Conservation (phyloP, 2,888 invertebrate genomes). For the Trachelus tabidus region DNA sequence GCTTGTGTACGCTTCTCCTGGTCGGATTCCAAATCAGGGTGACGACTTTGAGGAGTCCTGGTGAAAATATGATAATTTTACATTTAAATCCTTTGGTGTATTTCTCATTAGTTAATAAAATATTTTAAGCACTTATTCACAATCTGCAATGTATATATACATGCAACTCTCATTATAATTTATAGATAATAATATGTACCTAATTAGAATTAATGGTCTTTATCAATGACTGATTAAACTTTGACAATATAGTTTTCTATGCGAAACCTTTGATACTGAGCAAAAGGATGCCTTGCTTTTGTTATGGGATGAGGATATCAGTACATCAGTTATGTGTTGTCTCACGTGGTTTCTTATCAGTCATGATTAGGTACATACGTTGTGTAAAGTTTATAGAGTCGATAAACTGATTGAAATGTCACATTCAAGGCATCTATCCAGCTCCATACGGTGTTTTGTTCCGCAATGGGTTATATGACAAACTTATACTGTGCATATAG, state of each 20-base stretch:
- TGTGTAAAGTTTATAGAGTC: not conserved
- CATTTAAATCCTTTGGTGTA: not conserved
- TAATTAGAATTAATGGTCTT: not conserved
- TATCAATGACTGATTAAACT: not conserved
- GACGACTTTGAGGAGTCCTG: slow-evolving; percentile 36
- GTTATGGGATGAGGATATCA: not conserved
- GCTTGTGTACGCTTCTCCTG: slow-evolving; percentile 69
- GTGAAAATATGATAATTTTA: slow-evolving; percentile 20
- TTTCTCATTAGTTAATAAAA: not conserved
- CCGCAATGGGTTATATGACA: not conserved
- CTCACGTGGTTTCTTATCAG: slow-evolving; percentile 1
- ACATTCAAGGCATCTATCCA: not conserved
- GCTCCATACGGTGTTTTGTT: not conserved
- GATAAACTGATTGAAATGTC: slow-evolving; percentile 3
- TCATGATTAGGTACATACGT: slow-evolving; percentile 3
- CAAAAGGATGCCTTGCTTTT: not conserved
- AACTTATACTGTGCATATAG: not conserved
- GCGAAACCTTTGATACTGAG: not conserved
- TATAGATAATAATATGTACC: not conserved
- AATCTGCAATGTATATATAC: not conserved
- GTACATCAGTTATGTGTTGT: not conserved
- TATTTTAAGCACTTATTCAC: not conserved
- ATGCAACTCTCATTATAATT: not conserved
- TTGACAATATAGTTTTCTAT: not conserved
- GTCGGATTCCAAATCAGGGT: slow-evolving; percentile 21